Evolutionary conservation across 2,113 vertebrate species (phyloP).

Genomic region (Sarotherodon lohbergeri): DNA sequence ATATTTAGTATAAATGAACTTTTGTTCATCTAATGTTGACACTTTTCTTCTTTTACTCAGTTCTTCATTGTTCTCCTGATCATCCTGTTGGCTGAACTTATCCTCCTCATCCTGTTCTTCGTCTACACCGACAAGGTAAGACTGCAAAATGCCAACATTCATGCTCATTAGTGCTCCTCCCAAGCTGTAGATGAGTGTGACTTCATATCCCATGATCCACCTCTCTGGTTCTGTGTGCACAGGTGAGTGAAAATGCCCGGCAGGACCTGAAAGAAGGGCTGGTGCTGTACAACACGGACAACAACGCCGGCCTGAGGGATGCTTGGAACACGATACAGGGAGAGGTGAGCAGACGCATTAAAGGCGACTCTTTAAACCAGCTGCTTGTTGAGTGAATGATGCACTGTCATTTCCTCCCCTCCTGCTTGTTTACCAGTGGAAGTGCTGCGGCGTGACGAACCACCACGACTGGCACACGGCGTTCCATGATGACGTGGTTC

Average conservation of each 20-base stretch:
- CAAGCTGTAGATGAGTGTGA: background rate
- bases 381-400: background rate
- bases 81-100: conserved; percentile 91
- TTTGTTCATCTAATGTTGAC: background rate
- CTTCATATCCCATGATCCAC: background rate
- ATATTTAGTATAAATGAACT: background rate
- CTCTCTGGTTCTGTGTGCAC: background rate
- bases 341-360: conserved; percentile 71
- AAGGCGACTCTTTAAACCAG: background rate
- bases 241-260: conserved; percentile 91
- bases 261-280: conserved; percentile 90
- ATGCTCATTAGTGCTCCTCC: background rate
- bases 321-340: conserved; percentile 97
- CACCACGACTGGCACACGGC: conserved; percentile 86
- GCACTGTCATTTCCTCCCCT: background rate
- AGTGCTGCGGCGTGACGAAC: conserved; percentile 87
- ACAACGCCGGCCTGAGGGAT: conserved; percentile 89
- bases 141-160: background rate
- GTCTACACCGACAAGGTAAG: conserved; percentile 94
- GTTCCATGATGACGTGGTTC: conserved; percentile 83
- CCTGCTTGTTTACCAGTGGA: conserved; percentile 77
- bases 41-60: conserved; percentile 52
- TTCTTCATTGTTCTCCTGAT: conserved; percentile 93
- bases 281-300: conserved; percentile 86
- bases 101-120: conserved; percentile 94